A percentile compares a stretch with the other conserved stretches of the same genome.
phyloP scores from a whole-genome alignment of 2,113 vertebrate species.

The Sapajus apella region DNA sequence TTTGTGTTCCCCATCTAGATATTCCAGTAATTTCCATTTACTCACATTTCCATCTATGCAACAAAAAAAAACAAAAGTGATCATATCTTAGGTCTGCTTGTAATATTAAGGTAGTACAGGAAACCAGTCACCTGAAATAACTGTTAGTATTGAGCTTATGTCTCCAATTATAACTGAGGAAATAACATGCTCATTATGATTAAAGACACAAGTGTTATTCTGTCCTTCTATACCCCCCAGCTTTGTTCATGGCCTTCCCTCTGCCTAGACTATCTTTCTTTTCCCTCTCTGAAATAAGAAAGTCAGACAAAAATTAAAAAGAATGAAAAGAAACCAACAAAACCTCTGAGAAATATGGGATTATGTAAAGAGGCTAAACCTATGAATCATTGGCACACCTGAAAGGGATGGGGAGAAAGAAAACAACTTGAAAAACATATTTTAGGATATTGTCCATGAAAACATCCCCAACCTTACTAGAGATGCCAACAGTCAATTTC shows the following conservation, averaged over 20 bases:
- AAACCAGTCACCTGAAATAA: background rate
- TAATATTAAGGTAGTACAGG: background rate
- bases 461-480: too few species aligned
- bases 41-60: background rate
- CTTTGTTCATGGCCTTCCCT: background rate
- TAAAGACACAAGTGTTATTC: background rate
- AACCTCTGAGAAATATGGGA: too few species aligned
- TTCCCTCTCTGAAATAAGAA: too few species aligned
- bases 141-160: background rate
- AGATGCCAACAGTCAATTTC: too few species aligned
- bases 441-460: too few species aligned
- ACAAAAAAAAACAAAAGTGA: background rate
- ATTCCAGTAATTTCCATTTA: background rate
- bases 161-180: background rate
- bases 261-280: background rate
- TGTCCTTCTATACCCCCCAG: background rate
- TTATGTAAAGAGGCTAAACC: too few species aligned
- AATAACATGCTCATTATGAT: background rate
- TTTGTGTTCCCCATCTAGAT: background rate
- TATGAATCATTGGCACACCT: too few species aligned
- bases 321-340: too few species aligned
- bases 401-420: too few species aligned
- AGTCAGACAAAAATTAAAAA: too few species aligned
- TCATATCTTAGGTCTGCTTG: too few species aligned
- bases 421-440: too few species aligned